phyloP scores from a whole-genome alignment of 1,140 invertebrate species.

The Chelonus insularis region DNA sequence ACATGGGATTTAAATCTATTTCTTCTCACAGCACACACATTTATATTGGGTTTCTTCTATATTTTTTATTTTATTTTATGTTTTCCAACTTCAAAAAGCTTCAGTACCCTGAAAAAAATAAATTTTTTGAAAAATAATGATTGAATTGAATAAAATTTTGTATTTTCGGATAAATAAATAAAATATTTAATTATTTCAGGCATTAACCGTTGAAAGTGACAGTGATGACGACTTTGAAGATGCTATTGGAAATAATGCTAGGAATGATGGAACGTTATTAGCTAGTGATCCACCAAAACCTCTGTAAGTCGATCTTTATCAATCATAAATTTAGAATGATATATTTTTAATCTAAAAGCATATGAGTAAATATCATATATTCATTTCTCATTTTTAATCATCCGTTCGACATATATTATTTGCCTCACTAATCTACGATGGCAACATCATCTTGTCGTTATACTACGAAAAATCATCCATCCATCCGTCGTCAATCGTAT shows the following conservation, averaged over 20 bases:
- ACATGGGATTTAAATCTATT: neutral
- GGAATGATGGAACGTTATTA: conserved; percentile 91
- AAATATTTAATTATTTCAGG: conserved; percentile 36
- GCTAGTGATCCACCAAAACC: conserved; percentile 96
- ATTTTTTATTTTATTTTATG: conserved; percentile 4
- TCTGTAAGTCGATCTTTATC: conserved; percentile 71
- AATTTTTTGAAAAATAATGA: no score
- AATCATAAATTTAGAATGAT: neutral
- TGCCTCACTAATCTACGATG: neutral
- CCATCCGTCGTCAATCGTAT: conserved; percentile 28
- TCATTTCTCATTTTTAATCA: neutral
- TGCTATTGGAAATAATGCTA: conserved; percentile 63
- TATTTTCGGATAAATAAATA: no score
- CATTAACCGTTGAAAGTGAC: conserved; percentile 57
- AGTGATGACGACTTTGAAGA: conserved; percentile 61
- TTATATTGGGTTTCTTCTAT: conserved; percentile 17
- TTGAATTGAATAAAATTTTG: no score
- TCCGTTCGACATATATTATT: neutral
- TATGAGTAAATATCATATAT: neutral
- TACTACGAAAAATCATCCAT: conserved; percentile 15
- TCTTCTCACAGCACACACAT: conserved; percentile 12
- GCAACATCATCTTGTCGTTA: neutral
- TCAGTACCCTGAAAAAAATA: no score
- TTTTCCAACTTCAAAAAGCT: no score
- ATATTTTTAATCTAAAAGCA: neutral